phyloP scores from a whole-genome alignment of 2,888 invertebrate species.

The Hypsopygia costalis region DNA sequence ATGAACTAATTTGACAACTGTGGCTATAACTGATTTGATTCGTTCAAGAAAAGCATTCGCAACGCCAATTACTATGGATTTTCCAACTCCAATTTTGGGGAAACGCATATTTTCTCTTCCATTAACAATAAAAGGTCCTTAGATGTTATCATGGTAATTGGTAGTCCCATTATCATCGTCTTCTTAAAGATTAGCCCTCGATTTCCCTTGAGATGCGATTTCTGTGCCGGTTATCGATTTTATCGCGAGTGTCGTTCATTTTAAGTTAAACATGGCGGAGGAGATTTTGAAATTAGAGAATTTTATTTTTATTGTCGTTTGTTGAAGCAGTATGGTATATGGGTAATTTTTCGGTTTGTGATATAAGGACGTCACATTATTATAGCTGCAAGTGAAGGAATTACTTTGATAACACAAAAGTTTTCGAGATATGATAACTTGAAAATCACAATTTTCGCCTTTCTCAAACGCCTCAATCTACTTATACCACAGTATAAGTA shows the following conservation, averaged over 20 bases:
- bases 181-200: constrained; percentile 41
- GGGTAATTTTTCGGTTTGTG: too few relatives aligned
- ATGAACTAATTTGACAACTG: background rate
- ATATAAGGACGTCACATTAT: too few relatives aligned
- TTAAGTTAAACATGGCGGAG: constrained; percentile 4
- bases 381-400: too few relatives aligned
- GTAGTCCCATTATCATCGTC: constrained; percentile 43
- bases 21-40: background rate
- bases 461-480: too few relatives aligned
- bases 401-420: too few relatives aligned
- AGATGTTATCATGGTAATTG: constrained; percentile 59
- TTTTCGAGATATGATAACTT: too few relatives aligned
- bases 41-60: background rate
- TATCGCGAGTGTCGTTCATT: constrained; percentile 21
- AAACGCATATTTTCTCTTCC: constrained; percentile 30
- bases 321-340: too few relatives aligned
- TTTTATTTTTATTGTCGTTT: too few relatives aligned
- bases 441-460: too few relatives aligned
- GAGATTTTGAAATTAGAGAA: background rate
- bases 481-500: too few relatives aligned
- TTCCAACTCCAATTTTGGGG: constrained; percentile 13
- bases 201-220: constrained; percentile 37
- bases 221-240: constrained; percentile 36
- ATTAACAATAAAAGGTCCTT: constrained; percentile 36
- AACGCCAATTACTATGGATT: background rate